Percentiles rank a stretch among this genome's conserved stretches.
Evolutionary conservation across 2,888 invertebrate species (phyloP).

Genomic region (Plagodis pulveraria): DNA sequence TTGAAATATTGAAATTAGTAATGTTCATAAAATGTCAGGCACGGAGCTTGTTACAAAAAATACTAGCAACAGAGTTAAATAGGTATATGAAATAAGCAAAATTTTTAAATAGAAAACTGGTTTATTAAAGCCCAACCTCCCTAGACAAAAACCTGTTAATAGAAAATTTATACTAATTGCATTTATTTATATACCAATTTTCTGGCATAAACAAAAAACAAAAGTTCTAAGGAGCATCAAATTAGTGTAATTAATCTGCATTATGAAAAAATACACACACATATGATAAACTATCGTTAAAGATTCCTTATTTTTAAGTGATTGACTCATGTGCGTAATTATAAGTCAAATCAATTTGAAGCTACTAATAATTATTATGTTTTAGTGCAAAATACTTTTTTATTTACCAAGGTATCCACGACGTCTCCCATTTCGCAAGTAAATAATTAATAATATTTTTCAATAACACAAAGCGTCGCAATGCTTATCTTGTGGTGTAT

Average conservation of each 20-base stretch:
- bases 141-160: constrained; percentile 1
- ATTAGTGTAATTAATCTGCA: no score
- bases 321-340: no score
- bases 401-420: constrained; percentile 53
- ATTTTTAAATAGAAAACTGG: neutral
- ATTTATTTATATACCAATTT: neutral
- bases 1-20: no score
- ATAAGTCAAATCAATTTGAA: no score
- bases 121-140: constrained; percentile 1
- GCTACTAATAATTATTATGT: no score
- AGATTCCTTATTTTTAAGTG: no score
- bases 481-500: constrained; percentile 2
- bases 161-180: neutral
- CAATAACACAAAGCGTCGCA: constrained; percentile 3
- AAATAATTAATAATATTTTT: constrained; percentile 18
- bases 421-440: constrained; percentile 49
- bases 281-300: no score
- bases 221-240: neutral
- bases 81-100: neutral
- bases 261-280: no score
- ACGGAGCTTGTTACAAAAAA: no score
- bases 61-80: no score
- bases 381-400: neutral
- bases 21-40: no score
- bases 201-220: neutral